These are phyloP conservation scores for Nymphalis io DNA, from an alignment of 1,140 invertebrate species.

Conservation along the genomic window DNA sequence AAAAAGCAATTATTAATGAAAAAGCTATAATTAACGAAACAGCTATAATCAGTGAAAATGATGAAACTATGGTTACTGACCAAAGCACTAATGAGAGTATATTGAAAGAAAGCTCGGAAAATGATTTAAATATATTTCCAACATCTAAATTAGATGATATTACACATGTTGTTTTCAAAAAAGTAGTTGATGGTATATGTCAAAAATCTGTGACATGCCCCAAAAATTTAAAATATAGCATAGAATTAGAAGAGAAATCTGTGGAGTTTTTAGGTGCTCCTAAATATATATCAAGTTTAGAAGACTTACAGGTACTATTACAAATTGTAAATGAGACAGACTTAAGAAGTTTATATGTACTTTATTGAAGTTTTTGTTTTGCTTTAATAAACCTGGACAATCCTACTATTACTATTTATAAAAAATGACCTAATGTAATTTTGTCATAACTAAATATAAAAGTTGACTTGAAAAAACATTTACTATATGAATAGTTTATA, in stretches of 20 bases:
- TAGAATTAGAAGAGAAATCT: constrained; percentile 70
- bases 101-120: constrained; percentile 13
- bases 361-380: constrained; percentile 42
- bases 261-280: constrained; percentile 77
- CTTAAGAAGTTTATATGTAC: constrained; percentile 72
- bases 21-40: neutral
- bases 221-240: constrained; percentile 72
- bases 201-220: constrained; percentile 70
- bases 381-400: constrained; percentile 5
- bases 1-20: neutral
- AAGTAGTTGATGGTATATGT: constrained; percentile 65
- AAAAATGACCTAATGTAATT: constrained; percentile 19
- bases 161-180: constrained; percentile 73
- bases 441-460: constrained; percentile 20
- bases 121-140: constrained; percentile 29
- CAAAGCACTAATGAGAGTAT: constrained; percentile 15
- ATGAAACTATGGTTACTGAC: constrained; percentile 17
- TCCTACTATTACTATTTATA: constrained; percentile 2
- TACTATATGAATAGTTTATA: constrained; percentile 3
- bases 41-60: constrained; percentile 7
- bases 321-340: constrained; percentile 78
- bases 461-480: constrained; percentile 20
- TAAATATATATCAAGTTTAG: constrained; percentile 71
- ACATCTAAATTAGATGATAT: constrained; percentile 44
- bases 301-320: constrained; percentile 76